Percentiles rank a stretch among this genome's conserved stretches.
These are phyloP conservation scores for Piprites chloris DNA, from an alignment of 2,113 vertebrate genomes.

Conservation along the genomic window DNA sequence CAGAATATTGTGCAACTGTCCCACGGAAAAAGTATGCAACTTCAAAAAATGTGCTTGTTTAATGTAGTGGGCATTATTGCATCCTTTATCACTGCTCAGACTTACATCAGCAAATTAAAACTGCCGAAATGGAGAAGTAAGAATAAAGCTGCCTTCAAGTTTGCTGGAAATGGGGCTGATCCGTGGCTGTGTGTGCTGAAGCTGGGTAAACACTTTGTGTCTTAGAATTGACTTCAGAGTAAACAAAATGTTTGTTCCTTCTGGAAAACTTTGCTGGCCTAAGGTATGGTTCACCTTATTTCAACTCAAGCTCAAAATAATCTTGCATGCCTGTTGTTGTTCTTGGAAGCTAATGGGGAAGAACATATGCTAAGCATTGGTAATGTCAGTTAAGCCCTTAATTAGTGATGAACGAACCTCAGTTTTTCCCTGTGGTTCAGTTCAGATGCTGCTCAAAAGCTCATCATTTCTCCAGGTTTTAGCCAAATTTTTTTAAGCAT, in stretches of 20 bases:
- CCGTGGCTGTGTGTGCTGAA: background rate
- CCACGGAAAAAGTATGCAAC: background rate
- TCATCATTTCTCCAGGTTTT: background rate
- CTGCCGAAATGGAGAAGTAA: background rate
- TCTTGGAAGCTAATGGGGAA: conserved; percentile 67
- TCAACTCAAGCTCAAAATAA: conserved; percentile 59
- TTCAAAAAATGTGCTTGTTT: background rate
- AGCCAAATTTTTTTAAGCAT: background rate
- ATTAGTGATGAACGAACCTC: conserved; percentile 52
- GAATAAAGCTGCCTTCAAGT: background rate
- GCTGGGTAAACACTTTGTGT: conserved; percentile 17
- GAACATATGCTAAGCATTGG: conserved; percentile 69
- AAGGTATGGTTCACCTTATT: conserved; percentile 49
- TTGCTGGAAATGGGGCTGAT: background rate
- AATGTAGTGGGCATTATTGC: background rate
- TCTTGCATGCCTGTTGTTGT: conserved; percentile 37
- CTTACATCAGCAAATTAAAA: background rate
- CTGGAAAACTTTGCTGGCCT: conserved; percentile 40
- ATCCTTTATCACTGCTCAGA: background rate
- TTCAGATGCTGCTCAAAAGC: conserved; percentile 33
- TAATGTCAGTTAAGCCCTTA: conserved; percentile 49
- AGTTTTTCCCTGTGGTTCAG: conserved; percentile 52
- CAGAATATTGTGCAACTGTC: background rate
- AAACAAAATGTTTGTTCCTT: conserved; percentile 64
- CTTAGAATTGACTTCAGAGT: conserved; percentile 41